Base-by-base conservation (phyloP, 2,888 invertebrate species). In the Dicyrtoma fusca region DNA sequence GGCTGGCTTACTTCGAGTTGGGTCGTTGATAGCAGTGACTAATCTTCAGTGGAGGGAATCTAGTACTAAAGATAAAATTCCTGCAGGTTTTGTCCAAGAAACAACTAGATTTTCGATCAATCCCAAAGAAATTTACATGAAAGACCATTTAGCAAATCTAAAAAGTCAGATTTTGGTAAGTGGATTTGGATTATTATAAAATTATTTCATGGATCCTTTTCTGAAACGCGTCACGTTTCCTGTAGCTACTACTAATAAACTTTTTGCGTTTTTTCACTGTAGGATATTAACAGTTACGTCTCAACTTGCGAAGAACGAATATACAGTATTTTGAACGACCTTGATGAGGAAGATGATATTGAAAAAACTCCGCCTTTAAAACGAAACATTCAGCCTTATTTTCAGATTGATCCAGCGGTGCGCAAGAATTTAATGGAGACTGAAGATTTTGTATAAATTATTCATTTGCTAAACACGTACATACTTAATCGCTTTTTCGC, bases 31-130 rank as follows among this genome's bases (percentile, higher is more conserved):
- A 1, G 85, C 87, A 0, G 87, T 88, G 79, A 85, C 85, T 17
- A 91, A 91, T 86, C 85, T 91, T 69, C 87, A 89, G 82, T 88
- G 87, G 84, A 83, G 88, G 76, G 13, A 65, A 23, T 81, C 82
- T 10, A 82, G 86, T 74, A 83, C 85, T 1, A 84, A 85, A 69
- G 34, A 47, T 2, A 85, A 83, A 77, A 86, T 90, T 81, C 87
- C 86, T 0, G 86, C 87, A 42, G 88, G 87, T 64, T 84, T 88
- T 72, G 89, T 87, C 1, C 88, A 88, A 2, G 90, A 90, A 77
- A 86, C 86, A 66, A 86, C 88, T 0, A 83, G 84, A 75, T 88
- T 91, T 77, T 88, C 89, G 0, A 86, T 86, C 81, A 87, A 87
- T 77, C 88, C 91, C 0, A 87, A 87, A 80, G 85, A 86, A 76